Base-by-base conservation (phyloP, 2,888 invertebrate genomes). In the Drosophila atroscutellata region DNA sequence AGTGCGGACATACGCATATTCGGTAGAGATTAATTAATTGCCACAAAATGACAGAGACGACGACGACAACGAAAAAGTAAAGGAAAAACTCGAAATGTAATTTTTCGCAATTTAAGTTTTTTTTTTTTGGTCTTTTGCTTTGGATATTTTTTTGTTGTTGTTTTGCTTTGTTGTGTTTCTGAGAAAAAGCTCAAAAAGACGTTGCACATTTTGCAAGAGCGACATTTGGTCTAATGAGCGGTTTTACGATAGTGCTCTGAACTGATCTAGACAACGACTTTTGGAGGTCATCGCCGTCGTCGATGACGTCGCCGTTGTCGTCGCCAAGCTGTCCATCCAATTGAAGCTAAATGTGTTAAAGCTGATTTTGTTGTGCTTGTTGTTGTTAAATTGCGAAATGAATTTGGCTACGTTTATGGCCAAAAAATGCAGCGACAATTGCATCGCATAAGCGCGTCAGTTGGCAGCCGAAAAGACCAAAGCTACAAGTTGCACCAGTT, bases 21-120 rank as follows among this genome's bases (percentile, higher is more conserved):
- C 75, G 83, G 60, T 78, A 77, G 70, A 81, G 75, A 75, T 78
- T 88, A 90, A 87, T 87, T 87, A 87, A 87, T 90, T 88, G 86
- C 86, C 77, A 74, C 81, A 80, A 86, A 90, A 85, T 75, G 78
- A 79, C 72, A 75, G 61, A 77, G 69, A 68, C 73, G 54, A 69
- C 74, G 55, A 49, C 79, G 55, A 51, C 78, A 54, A 56, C 67
- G 60, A 52, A 49, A 60, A 67, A 55, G 62, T 71, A 65, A 75
- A 70, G 59, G 74, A 83, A 76, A 82, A 72, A 51, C 80, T 82
- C 56, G 54, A 75, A 73, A 73, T 68, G 73, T 60, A 66, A 77
- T 74, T 78, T 86, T 87, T 87, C 87, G 82, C 85, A 83, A 83
- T 83, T 69, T 62, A 51, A 50, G 36, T 56, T 32, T 59, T 62